phyloP scores from a whole-genome alignment of 2,113 vertebrate species.

The Macaca nemestrina region DNA sequence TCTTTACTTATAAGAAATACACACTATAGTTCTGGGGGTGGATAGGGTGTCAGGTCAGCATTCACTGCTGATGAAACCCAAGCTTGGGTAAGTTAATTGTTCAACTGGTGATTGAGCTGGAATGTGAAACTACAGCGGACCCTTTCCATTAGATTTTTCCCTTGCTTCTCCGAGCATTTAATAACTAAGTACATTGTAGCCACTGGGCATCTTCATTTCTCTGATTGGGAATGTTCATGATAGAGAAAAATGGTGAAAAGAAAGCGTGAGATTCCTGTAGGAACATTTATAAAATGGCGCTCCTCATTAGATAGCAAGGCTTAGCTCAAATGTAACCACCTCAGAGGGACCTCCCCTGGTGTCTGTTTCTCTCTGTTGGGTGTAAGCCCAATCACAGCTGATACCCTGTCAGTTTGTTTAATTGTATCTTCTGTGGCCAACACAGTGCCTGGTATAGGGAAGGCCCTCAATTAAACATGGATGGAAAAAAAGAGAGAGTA shows the following conservation, averaged over 20 bases:
- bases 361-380: background rate
- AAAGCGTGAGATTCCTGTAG: background rate
- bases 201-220: background rate
- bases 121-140: background rate
- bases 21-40: background rate
- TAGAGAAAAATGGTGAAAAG: background rate
- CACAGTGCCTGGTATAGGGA: background rate
- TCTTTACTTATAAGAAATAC: background rate
- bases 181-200: background rate
- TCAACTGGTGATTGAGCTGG: background rate
- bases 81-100: background rate
- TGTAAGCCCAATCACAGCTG: background rate
- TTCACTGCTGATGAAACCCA: background rate
- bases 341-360: background rate
- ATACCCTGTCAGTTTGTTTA: background rate
- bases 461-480: background rate
- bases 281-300: background rate
- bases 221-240: background rate
- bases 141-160: background rate
- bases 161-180: background rate
- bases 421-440: background rate
- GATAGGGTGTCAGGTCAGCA: background rate
- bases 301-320: background rate
- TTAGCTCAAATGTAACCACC: no score
- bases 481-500: background rate